Percentiles rank a stretch among this genome's conserved stretches.
Evolutionary conservation across 2,797 vertebrate genomes (phyloP).

Genomic region (Gymnodraco acuticeps): DNA sequence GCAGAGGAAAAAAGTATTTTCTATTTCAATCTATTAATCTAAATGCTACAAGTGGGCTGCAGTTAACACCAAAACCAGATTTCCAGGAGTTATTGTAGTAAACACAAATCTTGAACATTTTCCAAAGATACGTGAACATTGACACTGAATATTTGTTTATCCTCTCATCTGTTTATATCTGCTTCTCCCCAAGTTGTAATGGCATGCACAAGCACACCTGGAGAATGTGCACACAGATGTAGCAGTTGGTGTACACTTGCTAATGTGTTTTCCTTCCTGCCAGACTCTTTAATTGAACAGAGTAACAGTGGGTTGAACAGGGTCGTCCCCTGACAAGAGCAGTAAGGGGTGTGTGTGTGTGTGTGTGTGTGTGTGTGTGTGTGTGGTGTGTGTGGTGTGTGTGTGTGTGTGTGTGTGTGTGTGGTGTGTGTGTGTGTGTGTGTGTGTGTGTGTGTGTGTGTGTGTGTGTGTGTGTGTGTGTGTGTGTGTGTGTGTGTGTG

Average conservation of each 20-base stretch:
- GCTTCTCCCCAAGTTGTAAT: conserved; percentile 17
- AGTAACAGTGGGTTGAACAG: conserved; percentile 53
- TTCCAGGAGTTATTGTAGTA: background rate
- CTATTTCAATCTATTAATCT: conserved; percentile 1
- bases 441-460: conserved; percentile 65
- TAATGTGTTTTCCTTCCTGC: conserved; percentile 56
- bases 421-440: conserved; percentile 42
- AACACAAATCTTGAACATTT: conserved; percentile 3
- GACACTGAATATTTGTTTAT: conserved; percentile 30
- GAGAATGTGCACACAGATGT: conserved; percentile 43
- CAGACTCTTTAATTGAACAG: conserved; percentile 60
- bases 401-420: conserved; percentile 60
- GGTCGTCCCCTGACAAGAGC: conserved; percentile 63
- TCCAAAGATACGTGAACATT: conserved; percentile 3
- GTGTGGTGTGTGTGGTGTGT: conserved; percentile 22
- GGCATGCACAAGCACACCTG: conserved; percentile 51
- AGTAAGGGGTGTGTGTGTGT: conserved; percentile 59
- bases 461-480: background rate
- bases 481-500: conserved; percentile 71
- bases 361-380: conserved; percentile 59
- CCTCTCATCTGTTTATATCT: conserved; percentile 33
- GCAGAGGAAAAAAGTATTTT: background rate
- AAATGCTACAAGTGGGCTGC: conserved; percentile 1
- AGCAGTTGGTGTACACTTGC: conserved; percentile 42
- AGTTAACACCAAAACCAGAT: background rate